phyloP scores from a whole-genome alignment of 2,888 invertebrate genomes.

The Furcula furcula region DNA sequence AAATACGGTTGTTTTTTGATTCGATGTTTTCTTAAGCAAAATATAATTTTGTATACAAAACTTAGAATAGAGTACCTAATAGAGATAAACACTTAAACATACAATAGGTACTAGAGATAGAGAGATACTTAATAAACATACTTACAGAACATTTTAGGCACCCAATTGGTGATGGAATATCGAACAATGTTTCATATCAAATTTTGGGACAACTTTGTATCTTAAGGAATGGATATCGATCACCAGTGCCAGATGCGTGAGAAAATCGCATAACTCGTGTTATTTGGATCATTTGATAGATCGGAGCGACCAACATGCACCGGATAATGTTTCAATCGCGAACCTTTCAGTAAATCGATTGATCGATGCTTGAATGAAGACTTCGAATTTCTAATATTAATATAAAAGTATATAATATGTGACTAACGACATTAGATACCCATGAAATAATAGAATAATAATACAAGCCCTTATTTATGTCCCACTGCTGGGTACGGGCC shows the following conservation, averaged over 20 bases:
- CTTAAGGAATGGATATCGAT: conserved; percentile 42
- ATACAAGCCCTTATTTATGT: too few species aligned
- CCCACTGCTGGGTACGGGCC: too few species aligned
- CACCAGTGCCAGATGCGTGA: conserved; percentile 31
- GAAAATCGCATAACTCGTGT: conserved; percentile 34
- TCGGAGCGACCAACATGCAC: conserved; percentile 21
- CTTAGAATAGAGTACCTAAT: too few species aligned
- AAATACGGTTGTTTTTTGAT: too few species aligned
- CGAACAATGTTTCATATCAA: conserved; percentile 50
- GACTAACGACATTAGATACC: too few species aligned
- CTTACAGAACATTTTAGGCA: conserved; percentile 36
- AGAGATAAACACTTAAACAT: too few species aligned
- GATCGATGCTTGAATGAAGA: conserved; percentile 21
- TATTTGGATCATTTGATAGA: conserved; percentile 39
- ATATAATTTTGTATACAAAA: too few species aligned
- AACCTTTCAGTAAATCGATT: conserved; percentile 17
- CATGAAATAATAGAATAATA: too few species aligned
- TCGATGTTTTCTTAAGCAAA: too few species aligned
- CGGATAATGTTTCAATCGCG: conserved; percentile 11
- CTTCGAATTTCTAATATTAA: conserved; percentile 4
- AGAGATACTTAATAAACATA: too few species aligned
- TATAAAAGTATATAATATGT: too few species aligned
- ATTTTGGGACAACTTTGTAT: conserved; percentile 46
- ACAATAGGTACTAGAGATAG: too few species aligned
- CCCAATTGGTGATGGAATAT: conserved; percentile 38